phyloP scores from a whole-genome alignment of 2,113 vertebrate species.

The Platycercus adscitus region DNA sequence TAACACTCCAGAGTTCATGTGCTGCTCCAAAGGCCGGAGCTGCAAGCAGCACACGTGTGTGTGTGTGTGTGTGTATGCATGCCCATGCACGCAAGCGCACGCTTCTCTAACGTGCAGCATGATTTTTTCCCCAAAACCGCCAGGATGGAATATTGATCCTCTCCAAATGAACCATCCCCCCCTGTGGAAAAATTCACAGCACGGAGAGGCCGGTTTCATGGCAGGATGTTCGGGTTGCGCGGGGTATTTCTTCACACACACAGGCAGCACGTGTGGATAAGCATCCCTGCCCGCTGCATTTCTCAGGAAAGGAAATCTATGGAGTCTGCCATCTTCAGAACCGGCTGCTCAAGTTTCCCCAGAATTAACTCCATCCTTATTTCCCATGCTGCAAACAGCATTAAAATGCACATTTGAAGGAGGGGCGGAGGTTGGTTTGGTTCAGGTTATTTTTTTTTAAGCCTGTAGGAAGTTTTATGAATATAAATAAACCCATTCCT shows the following conservation, averaged over 20 bases:
- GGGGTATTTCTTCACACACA: background rate
- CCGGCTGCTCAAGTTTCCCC: background rate
- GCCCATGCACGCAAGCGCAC: background rate
- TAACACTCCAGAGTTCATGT: background rate
- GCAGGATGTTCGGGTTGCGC: background rate
- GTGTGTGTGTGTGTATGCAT: background rate
- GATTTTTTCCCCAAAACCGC: background rate
- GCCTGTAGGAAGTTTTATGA: background rate
- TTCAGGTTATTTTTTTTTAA: background rate
- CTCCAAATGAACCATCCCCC: background rate
- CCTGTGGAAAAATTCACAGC: background rate
- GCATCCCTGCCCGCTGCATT: background rate
- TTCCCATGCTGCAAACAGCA: background rate
- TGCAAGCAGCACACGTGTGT: background rate
- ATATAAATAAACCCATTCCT: background rate
- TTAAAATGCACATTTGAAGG: background rate
- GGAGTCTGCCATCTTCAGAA: background rate
- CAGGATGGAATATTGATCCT: background rate
- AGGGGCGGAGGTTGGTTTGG: fast-evolving
- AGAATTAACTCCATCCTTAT: background rate
- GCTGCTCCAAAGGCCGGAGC: background rate
- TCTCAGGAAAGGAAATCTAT: background rate
- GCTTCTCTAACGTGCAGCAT: background rate
- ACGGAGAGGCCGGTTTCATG: background rate
- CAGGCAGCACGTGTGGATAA: background rate